A percentile compares a stretch with the other conserved stretches of the same genome.
Evolutionary conservation across 2,113 vertebrate genomes (phyloP).

Genomic region (Oncorhynchus keta): DNA sequence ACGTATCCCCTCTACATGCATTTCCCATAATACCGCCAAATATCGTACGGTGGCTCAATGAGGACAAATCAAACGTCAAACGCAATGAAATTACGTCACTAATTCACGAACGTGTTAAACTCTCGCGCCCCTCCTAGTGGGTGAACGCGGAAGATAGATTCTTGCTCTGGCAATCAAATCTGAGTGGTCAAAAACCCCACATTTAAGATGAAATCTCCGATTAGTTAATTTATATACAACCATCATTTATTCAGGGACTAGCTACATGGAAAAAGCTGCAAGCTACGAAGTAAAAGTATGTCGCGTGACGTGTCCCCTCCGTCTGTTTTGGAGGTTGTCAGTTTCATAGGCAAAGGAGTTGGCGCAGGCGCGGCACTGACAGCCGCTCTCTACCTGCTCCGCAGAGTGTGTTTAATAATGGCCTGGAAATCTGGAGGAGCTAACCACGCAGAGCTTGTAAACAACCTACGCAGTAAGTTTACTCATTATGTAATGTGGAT

Average conservation of each 20-base stretch:
- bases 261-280: background rate
- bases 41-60: slow-evolving; percentile 47
- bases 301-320: slow-evolving; percentile 72
- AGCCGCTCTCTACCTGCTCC: slow-evolving; percentile 91
- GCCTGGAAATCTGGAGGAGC: slow-evolving; percentile 98
- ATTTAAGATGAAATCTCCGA: background rate
- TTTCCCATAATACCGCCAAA: slow-evolving; percentile 22
- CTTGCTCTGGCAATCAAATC: slow-evolving; percentile 5
- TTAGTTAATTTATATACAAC: background rate
- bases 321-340: slow-evolving; percentile 83
- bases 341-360: slow-evolving; percentile 83
- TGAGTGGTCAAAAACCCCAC: background rate
- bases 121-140: slow-evolving; percentile 51
- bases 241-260: background rate
- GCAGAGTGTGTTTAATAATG: slow-evolving; percentile 91
- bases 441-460: slow-evolving; percentile 95
- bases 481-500: background rate
- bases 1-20: background rate
- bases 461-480: slow-evolving; percentile 98
- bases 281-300: slow-evolving; percentile 59
- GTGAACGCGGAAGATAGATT: slow-evolving; percentile 39
- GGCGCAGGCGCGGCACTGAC: slow-evolving; percentile 95
- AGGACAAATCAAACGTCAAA: slow-evolving; percentile 19
- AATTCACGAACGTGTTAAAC: background rate
- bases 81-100: background rate